These are phyloP conservation scores for Matsumurasca onukii DNA, from an alignment of 1,140 invertebrate species.

Conservation along the genomic window DNA sequence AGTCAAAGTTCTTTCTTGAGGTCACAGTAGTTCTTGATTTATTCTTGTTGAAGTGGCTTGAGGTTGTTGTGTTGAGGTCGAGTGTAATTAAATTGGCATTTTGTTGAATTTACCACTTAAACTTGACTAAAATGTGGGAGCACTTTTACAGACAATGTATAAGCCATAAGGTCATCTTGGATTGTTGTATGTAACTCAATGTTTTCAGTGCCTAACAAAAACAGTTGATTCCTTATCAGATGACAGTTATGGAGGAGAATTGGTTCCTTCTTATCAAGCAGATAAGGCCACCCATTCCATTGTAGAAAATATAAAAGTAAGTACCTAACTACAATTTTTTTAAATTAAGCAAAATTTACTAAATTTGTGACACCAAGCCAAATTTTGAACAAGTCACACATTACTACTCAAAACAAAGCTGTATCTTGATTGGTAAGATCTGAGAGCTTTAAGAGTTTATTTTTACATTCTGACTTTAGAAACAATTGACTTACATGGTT, in stretches of 20 bases:
- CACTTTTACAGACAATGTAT: not conserved
- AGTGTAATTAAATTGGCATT: not conserved
- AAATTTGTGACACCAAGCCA: not conserved
- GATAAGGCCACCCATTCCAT: slow-evolving; percentile 18
- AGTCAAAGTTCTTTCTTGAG: too few relatives aligned
- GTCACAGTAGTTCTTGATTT: too few relatives aligned
- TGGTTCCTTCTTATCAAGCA: slow-evolving; percentile 23
- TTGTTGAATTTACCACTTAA: not conserved
- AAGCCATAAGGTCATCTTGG: not conserved
- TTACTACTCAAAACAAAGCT: not conserved
- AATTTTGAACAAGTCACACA: not conserved
- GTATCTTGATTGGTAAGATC: not conserved
- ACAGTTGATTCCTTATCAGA: not conserved
- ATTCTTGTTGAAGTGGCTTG: too few relatives aligned
- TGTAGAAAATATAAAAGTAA: not conserved
- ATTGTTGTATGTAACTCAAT: not conserved
- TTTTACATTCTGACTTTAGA: not conserved
- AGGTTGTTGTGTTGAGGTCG: not conserved
- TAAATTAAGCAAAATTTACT: not conserved
- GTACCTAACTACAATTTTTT: not conserved
- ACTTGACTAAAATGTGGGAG: not conserved
- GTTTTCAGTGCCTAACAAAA: not conserved
- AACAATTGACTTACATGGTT: not conserved
- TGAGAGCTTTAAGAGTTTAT: not conserved
- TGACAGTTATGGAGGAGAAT: slow-evolving; percentile 30